A percentile compares a stretch with the other conserved stretches of the same genome.
These are phyloP conservation scores for Crotalus helleri DNA, from an alignment of 2,113 vertebrate genomes.

Conservation along the genomic window DNA sequence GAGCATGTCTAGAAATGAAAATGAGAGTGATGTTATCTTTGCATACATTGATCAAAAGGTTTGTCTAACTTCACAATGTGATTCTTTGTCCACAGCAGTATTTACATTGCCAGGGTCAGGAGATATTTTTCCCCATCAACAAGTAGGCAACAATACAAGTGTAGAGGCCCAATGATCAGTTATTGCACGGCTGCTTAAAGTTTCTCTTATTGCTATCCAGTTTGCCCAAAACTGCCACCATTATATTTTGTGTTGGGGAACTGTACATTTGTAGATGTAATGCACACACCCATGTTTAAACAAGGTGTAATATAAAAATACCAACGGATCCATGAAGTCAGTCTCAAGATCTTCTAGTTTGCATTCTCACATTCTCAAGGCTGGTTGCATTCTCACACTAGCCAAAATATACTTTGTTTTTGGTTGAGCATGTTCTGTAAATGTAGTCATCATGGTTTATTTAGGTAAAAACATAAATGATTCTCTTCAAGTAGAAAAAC, in stretches of 20 bases:
- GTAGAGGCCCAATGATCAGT: background rate
- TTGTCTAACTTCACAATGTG: background rate
- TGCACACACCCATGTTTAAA: too few relatives aligned
- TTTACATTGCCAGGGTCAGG: background rate
- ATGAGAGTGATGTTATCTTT: background rate
- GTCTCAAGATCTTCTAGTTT: background rate
- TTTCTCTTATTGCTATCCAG: too few relatives aligned
- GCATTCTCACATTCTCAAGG: background rate
- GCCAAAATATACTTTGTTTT: background rate
- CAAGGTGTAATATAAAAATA: too few relatives aligned
- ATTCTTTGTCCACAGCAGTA: background rate
- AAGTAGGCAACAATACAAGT: background rate
- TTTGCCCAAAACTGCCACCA: too few relatives aligned
- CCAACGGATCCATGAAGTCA: background rate
- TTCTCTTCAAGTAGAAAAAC: background rate
- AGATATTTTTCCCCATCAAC: background rate
- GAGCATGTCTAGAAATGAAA: background rate
- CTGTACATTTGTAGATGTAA: too few relatives aligned
- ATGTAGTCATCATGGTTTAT: background rate
- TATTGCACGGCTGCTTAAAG: too few relatives aligned
- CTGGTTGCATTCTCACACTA: background rate
- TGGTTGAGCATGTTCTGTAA: background rate
- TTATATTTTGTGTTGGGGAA: too few relatives aligned
- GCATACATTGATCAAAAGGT: background rate
- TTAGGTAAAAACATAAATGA: background rate